Percentiles rank a stretch among this genome's conserved stretches.
Conservation (phyloP, 2,797 vertebrate species). For the Malurus leucopterus region DNA sequence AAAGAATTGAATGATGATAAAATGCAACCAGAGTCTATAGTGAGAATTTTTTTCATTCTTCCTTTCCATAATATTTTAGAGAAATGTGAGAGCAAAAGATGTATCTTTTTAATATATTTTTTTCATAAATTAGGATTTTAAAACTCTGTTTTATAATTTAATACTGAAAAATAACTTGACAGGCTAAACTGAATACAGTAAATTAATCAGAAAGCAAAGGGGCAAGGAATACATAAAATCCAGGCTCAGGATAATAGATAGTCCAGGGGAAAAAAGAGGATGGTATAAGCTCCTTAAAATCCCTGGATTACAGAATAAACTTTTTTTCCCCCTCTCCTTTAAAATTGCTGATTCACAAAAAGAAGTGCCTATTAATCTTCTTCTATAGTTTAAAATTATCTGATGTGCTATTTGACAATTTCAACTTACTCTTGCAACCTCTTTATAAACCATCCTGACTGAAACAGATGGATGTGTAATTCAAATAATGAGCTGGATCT, state of each 20-base stretch:
- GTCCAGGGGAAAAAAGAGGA: conserved; percentile 1
- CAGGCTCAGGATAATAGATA: conserved; percentile 10
- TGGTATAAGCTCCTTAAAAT: conserved; percentile 45
- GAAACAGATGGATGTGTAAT: conserved; percentile 63
- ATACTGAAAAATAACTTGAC: not conserved
- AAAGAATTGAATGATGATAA: not conserved
- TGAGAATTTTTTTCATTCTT: not conserved
- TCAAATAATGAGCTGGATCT: conserved; percentile 58
- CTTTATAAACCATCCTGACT: conserved; percentile 19
- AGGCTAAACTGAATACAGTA: not conserved
- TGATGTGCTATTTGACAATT: not conserved
- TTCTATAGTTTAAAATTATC: conserved; percentile 9
- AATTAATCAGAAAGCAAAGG: conserved; percentile 49
- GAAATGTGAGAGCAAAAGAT: not conserved
- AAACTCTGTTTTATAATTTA: not conserved
- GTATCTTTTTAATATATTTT: not conserved
- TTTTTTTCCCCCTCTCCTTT: not conserved
- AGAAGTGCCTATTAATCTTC: not conserved
- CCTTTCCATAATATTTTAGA: not conserved
- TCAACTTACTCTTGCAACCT: conserved; percentile 11
- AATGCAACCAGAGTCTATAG: not conserved
- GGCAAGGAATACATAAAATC: conserved; percentile 7
- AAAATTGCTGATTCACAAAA: conserved; percentile 46
- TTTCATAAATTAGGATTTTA: not conserved
- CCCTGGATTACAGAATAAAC: conserved; percentile 12